Evolutionary conservation across 2,113 vertebrate genomes (phyloP), one percentile per base, ranked within the genome.

Genomic region (Bungarus multicinctus): DNA sequence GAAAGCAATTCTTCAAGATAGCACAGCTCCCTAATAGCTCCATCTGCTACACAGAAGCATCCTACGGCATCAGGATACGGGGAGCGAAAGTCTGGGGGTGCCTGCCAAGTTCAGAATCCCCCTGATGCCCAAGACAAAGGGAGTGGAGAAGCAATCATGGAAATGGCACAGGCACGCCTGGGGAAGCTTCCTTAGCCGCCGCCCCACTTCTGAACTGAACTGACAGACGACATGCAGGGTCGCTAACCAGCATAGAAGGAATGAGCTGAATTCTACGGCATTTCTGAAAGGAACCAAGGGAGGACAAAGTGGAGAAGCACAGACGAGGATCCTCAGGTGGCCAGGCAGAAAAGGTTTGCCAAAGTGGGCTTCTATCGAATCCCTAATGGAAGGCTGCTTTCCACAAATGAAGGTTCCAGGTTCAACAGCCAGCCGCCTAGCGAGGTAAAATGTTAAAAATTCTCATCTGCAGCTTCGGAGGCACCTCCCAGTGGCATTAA

Each of bases 1-100:
- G 98, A 98, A 98, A 98, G 98, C 97, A 98, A 98, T 98, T 97
- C 96, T 98, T 97, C 96, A 98, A 97, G 98, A 98, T 93, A 98
- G 97, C 96, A 95, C 96, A 54, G 96, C 97, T 97, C 97, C 97
- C 97, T 97, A 97, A 98, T 97, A 96, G 97, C 97, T 97, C 98
- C 98, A 98, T 98, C 98, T 98, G 98, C 98, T 96, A 95, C 94
- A 96, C 94, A 97, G 97, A 97, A 96, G 94, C 97, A 95, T 97
- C 96, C 97, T 97, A 93, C 85, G 95, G 95, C 60, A 95, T 95
- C 96, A 95, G 97, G 95, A 93, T 89, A 16, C 93, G 90, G 92
- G 94, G 88, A 93, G 95, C 95, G 47, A 95, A 52, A 92, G 45
- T 6, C 47, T 89, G 5, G 88, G 47, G 25, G 89, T 92, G 96